Base-by-base conservation (phyloP, 30 jellyfish, hydroid and myxozoan species). In the Phacellophora camtschatica region DNA sequence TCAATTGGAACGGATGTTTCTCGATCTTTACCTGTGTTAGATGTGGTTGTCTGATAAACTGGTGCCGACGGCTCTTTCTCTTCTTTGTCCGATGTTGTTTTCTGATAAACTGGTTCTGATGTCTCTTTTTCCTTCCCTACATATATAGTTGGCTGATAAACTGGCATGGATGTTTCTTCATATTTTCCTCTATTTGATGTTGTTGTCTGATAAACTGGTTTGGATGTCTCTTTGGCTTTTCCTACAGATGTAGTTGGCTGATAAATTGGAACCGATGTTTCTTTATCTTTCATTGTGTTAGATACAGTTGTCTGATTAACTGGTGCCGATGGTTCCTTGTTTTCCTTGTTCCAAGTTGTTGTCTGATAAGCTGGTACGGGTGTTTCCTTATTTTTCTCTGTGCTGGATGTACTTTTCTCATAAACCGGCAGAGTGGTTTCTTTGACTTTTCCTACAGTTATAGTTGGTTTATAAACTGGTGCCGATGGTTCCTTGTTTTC, bases 201-300 rank as follows among this genome's bases (percentile, higher is more conserved):
- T 55, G 63, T 48, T 13, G 49, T 73, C 29, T 54, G 39, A 51
- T 73, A 73, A 13, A 39, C 49, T 33, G 76, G 76, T 15, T 65
- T 13, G 1, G 46, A 51, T 3, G 86, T 54, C 23, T 29, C 68
- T 54, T 30, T 62, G 10, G 76, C 43, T 25, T 62, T 53, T 25
- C 24, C 28, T 27, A 25, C 76, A 23, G 76, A 25, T 22, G 76
- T 62, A 62, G 76, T n/a, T n/a, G n/a, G n/a, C n/a, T n/a, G n/a
- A n/a, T n/a, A n/a, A n/a, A n/a, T n/a, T n/a, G n/a, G n/a, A n/a
- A n/a, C n/a, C n/a, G n/a, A n/a, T n/a, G 56, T 48, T 36, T 31
- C 73, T 13, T 71, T 48, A 30, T 27, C 45, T 48, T 29, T 53
- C n/a, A n/a, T n/a, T n/a, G n/a, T 6, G 72, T 8, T 18, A 13